A percentile compares a stretch with the other conserved stretches of the same genome.
These are phyloP conservation scores for Tipula unca DNA, from an alignment of 2,888 invertebrate species.

Conservation along the genomic window DNA sequence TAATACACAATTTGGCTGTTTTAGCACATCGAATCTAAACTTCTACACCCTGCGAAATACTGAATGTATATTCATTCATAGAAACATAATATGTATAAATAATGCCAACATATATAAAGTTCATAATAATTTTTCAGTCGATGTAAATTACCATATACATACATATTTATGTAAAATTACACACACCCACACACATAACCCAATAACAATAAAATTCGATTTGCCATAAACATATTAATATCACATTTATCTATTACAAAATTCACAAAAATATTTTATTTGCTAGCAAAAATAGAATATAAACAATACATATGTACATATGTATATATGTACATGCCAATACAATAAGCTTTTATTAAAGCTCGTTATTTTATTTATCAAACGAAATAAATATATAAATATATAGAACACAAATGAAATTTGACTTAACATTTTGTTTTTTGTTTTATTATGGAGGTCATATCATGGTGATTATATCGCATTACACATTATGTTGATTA, in stretches of 20 bases:
- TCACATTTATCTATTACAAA: not conserved
- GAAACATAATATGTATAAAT: too few relatives aligned
- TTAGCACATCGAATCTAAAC: too few relatives aligned
- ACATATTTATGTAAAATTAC: not conserved
- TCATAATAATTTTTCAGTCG: not conserved
- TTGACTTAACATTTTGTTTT: too few relatives aligned
- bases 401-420: too few relatives aligned
- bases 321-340: not conserved
- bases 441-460: not conserved
- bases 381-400: not conserved
- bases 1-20: too few relatives aligned
- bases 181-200: not conserved
- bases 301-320: not conserved
- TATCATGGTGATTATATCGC: not conserved
- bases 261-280: not conserved
- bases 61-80: too few relatives aligned
- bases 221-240: not conserved
- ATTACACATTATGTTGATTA: not conserved
- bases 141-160: not conserved
- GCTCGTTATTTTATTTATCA: not conserved
- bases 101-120: not conserved
- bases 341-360: constrained; percentile 9
- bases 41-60: too few relatives aligned
- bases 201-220: not conserved
- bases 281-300: not conserved